phyloP scores from a whole-genome alignment of 2,888 invertebrate genomes.

The Exocentrus adspersus region DNA sequence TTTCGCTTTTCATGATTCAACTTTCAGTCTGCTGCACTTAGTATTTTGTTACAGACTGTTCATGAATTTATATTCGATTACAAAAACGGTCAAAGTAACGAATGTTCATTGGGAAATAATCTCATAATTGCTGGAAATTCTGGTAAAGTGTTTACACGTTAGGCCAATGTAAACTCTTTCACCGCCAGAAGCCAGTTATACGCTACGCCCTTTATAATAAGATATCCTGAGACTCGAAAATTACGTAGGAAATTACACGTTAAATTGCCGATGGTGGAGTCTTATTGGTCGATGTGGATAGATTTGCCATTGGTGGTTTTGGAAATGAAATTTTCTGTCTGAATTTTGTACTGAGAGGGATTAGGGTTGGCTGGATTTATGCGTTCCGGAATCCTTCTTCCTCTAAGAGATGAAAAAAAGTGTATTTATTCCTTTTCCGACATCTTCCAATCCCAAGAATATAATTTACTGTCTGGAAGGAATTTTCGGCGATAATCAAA shows the following conservation, averaged over 20 bases:
- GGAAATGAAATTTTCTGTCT: constrained; percentile 21
- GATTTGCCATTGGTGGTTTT: constrained; percentile 51
- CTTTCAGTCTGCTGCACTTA: too few species aligned
- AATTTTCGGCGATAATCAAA: too few species aligned
- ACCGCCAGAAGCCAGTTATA: constrained; percentile 46
- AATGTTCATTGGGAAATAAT: too few species aligned
- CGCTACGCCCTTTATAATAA: constrained; percentile 53
- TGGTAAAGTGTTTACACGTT: constrained; percentile 4
- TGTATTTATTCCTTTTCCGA: constrained; percentile 10
- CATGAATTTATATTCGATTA: too few species aligned
- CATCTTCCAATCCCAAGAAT: constrained; percentile 5
- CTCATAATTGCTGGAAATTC: background rate
- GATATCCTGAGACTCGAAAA: constrained; percentile 53
- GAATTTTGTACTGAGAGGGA: constrained; percentile 17
- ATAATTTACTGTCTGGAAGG: too few species aligned
- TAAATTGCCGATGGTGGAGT: constrained; percentile 50
- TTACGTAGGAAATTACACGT: constrained; percentile 57
- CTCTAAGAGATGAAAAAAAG: background rate
- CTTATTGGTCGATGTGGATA: constrained; percentile 47
- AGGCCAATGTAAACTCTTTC: constrained; percentile 45
- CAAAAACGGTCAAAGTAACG: too few species aligned
- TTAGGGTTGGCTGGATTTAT: constrained; percentile 18
- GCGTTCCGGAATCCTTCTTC: background rate
- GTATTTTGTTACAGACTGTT: too few species aligned
- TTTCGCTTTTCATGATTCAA: too few species aligned